Conservation (phyloP, 2,888 invertebrate genomes). For the Pollenia labialis region DNA sequence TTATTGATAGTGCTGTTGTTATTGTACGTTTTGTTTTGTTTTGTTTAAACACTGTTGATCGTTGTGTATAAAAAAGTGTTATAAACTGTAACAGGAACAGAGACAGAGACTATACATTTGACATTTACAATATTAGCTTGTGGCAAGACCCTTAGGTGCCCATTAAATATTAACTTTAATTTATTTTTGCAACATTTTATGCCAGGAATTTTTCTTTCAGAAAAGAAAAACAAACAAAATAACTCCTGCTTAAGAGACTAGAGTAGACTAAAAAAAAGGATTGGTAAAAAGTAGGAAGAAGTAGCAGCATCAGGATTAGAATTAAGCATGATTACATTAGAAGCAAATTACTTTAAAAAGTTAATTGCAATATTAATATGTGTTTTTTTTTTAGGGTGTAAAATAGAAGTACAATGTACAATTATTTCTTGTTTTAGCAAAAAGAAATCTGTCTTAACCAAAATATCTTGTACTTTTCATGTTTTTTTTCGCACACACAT, state of each 20-base stretch:
- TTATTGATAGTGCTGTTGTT: not conserved
- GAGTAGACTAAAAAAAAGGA: too few species aligned
- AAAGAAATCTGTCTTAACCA: conserved; percentile 12
- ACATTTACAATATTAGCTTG: conserved; percentile 64
- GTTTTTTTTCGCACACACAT: too few species aligned
- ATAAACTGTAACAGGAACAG: conserved; percentile 17
- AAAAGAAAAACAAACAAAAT: not conserved
- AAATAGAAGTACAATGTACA: not conserved
- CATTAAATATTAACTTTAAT: conserved; percentile 67
- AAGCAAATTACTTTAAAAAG: not conserved
- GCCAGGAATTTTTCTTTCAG: conserved; percentile 37
- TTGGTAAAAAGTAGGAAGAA: too few species aligned
- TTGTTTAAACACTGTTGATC: conserved; percentile 29
- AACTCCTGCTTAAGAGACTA: too few species aligned
- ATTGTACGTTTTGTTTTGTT: not conserved
- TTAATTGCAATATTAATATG: not conserved
- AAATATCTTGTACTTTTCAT: conserved; percentile 11
- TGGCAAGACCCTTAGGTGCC: conserved; percentile 62
- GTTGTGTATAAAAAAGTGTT: conserved; percentile 5
- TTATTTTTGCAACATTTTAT: conserved; percentile 60
- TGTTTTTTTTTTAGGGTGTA: not conserved
- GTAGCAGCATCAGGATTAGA: not conserved
- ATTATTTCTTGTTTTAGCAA: not conserved
- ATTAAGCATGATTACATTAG: not conserved
- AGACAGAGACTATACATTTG: conserved; percentile 40